These are phyloP conservation scores for Drosophila jambulina DNA, from an alignment of 1,140 invertebrate species.

Conservation along the genomic window DNA sequence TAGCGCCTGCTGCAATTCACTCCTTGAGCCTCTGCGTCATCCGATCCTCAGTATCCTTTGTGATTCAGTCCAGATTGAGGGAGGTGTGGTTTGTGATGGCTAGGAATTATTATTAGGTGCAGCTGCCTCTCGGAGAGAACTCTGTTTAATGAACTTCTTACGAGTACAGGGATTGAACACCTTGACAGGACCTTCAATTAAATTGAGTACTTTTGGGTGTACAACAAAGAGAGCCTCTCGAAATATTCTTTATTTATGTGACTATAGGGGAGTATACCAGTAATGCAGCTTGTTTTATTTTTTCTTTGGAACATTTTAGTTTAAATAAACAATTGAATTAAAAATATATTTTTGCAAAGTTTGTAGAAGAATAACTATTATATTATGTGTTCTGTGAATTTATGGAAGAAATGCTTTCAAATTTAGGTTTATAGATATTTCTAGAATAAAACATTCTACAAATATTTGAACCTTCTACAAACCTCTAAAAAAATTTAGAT, in stretches of 20 bases:
- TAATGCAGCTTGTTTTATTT: background rate
- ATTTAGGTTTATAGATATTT: background rate
- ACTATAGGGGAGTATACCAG: background rate
- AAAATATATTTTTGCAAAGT: no score
- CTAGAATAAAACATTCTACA: background rate
- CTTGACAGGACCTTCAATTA: conserved; percentile 2
- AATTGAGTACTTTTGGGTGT: background rate
- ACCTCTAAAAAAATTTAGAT: no score
- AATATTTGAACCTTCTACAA: background rate
- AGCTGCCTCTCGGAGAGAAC: conserved; percentile 11
- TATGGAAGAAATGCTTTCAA: background rate
- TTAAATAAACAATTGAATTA: background rate
- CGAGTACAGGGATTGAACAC: conserved; percentile 9
- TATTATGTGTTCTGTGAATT: background rate
- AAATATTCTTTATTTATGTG: background rate
- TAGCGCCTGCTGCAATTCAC: conserved; percentile 65
- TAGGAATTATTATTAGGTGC: conserved; percentile 32
- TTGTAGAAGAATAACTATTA: background rate
- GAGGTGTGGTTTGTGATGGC: conserved; percentile 33
- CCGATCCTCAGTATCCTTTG: conserved; percentile 41
- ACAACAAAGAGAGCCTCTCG: background rate
- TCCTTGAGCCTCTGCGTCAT: conserved; percentile 46
- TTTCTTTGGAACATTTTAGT: background rate
- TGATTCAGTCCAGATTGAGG: conserved; percentile 26
- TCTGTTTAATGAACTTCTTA: conserved; percentile 40